Evolutionary conservation across 2,888 invertebrate species (phyloP), one percentile per base, ranked within the genome.

Genomic region (Cephus pygmeus): DNA sequence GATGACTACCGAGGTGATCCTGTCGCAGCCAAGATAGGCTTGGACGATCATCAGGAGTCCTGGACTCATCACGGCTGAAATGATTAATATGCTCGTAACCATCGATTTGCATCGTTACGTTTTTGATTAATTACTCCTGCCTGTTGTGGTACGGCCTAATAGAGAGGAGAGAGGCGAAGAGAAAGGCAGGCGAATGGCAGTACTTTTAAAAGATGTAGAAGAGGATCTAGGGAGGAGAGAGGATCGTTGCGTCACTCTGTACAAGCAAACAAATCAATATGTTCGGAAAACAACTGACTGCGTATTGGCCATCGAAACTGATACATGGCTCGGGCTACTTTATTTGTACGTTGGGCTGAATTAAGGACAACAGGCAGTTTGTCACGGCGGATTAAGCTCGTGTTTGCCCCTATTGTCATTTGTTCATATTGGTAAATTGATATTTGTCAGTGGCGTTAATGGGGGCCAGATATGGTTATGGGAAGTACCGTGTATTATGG

Each of bases 21-120:
- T 94, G 90, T 95, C 93, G 84, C 94, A 93, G 0, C 96, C 97
- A 84, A 94, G 93, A 88, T 95, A 94, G 1, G 96, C 95, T 88
- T 96, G 95, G 0, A 94, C 92, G 33, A 96, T 90, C 96, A 97
- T 96, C 89, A 97, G 92, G 0, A 96, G 75, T n/a, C 94, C 94
- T 0, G 96, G 96, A 34, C 92, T 92, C 34, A 94, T 88, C 33
- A 95, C 92, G 69, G 95, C 95, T 94, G 85, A 3, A 90, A 85
- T 69, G 73, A 77, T 73, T 75, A 78, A 6, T 2, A 40, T 15
- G 4, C 40, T 40, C 6, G 40, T 40, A 6, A 40, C 1, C 15
- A 15, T 40, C 15, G 40, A 40, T 15, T 15, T 15, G 40, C 40
- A 15, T 40, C 40, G 40, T 40, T 69, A 77, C 69, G 56, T 23